Evolutionary conservation across 2,113 vertebrate species (phyloP), one percentile per base, ranked within the genome.

Genomic region (Perca flavescens): DNA sequence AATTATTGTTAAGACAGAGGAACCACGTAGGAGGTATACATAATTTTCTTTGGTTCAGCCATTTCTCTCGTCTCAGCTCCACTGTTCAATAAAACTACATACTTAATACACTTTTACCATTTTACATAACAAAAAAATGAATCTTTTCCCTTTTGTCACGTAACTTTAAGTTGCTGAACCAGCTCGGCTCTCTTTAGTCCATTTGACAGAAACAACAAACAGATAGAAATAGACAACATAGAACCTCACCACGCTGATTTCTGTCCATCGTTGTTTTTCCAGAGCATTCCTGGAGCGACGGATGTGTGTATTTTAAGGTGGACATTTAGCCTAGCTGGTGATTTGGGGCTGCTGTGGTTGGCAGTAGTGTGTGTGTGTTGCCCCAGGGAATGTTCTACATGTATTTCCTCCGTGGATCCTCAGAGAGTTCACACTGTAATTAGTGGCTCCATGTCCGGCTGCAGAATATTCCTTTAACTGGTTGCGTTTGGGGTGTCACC

Each of bases 291-390:
- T 91, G 77, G 77, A 89, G 82, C 49, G 56, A 87, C 74, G 79
- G 74, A 84, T 67, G 46, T 70, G 88, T 88, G 89, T 94, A 93
- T 94, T 94, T 94, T 93, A 94, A 93, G 92, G 90, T 91, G 91
- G 82, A 86, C 82, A 9, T 91, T 93, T 87, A 90, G 64, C 61
- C 80, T 77, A 94, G 89, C 86, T 83, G 91, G 93, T 94, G 92
- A 94, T 94, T 94, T 93, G 90, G 80, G 93, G 92, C 85, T 46
- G 28, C 80, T 89, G 91, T 89, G 93, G 93, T 93, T 46, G 46
- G 78, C 74, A 62, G 75, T 57, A 28, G 68, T 83, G 68, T 61
- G 83, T 67, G 81, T 67, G 81, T 71, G 82, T 58, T 77, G 85
- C 85, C 82, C 74, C 19, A 47, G 89, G 79, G 86, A 93, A 89